A percentile compares a stretch with the other conserved stretches of the same genome.
These are phyloP conservation scores for Corynorhinus townsendii DNA, from an alignment of 2,113 vertebrate genomes.

Conservation along the genomic window DNA sequence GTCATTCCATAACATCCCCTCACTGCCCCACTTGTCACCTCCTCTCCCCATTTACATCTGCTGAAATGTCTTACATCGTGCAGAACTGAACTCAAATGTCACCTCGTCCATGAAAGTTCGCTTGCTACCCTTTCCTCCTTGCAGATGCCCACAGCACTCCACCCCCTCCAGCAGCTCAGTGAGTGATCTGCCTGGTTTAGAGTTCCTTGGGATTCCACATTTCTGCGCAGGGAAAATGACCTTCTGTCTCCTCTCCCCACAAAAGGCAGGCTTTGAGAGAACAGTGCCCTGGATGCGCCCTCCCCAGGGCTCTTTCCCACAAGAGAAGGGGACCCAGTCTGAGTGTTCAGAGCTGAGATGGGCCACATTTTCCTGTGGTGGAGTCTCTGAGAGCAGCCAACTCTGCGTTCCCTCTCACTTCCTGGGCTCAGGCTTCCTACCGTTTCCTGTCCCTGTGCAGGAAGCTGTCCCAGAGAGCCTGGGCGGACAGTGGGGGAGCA, in stretches of 20 bases:
- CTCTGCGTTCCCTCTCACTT: background rate
- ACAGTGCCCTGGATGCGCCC: background rate
- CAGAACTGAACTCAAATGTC: background rate
- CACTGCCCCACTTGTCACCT: background rate
- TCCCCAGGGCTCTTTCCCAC: background rate
- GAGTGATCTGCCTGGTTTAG: background rate
- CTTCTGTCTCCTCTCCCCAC: background rate
- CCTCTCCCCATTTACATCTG: background rate
- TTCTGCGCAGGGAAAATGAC: background rate
- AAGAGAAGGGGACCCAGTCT: background rate
- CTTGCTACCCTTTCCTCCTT: background rate
- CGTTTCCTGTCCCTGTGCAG: background rate
- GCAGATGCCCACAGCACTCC: background rate
- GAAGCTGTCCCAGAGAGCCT: background rate
- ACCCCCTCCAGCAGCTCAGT: background rate
- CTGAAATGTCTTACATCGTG: background rate
- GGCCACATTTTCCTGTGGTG: background rate
- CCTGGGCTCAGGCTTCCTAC: background rate
- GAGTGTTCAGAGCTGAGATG: background rate
- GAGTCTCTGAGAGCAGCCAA: background rate
- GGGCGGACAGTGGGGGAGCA: fast-evolving
- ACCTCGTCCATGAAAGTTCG: background rate
- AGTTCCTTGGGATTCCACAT: background rate
- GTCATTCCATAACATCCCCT: background rate
- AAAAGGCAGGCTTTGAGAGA: background rate